A percentile compares a stretch with the other conserved stretches of the same genome.
phyloP scores from a whole-genome alignment of 2,888 invertebrate genomes.

The Habroteleia sp. region DNA sequence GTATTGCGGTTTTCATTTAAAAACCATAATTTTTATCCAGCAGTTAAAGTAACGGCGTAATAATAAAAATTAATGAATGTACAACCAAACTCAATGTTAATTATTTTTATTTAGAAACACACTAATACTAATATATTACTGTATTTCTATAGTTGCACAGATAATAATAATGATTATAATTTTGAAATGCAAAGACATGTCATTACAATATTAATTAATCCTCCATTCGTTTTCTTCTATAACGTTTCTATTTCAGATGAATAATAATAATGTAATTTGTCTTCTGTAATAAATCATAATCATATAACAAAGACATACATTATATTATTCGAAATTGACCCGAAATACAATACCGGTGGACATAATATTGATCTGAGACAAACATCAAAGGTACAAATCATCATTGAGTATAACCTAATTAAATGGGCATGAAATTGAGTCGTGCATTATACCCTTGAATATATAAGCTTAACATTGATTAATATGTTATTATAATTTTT shows the following conservation, averaged over 20 bases:
- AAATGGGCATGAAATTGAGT: constrained; percentile 44
- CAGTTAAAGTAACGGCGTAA: too few relatives aligned
- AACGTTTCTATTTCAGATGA: background rate
- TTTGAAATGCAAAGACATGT: too few relatives aligned
- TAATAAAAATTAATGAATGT: too few relatives aligned
- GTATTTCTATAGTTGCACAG: too few relatives aligned
- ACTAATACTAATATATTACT: too few relatives aligned
- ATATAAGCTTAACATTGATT: constrained; percentile 18
- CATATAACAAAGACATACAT: constrained; percentile 41
- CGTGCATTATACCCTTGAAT: constrained; percentile 29
- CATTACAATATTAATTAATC: too few relatives aligned
- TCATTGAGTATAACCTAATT: constrained; percentile 55
- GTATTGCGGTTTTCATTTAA: too few relatives aligned
- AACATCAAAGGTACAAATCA: constrained; percentile 58
- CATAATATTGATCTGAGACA: constrained; percentile 59
- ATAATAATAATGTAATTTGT: constrained; percentile 26
- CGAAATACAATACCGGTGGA: constrained; percentile 35
- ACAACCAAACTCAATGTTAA: too few relatives aligned
- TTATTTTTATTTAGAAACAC: too few relatives aligned
- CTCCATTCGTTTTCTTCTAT: too few relatives aligned
- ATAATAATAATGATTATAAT: too few relatives aligned
- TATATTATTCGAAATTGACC: constrained; percentile 46
- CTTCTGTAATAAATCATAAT: constrained; percentile 39
- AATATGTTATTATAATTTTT: constrained; percentile 12
- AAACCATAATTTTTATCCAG: too few relatives aligned